Evolutionary conservation across 2,888 invertebrate genomes (phyloP), one percentile per base, ranked within the genome.

Genomic region (Unio pictorum): DNA sequence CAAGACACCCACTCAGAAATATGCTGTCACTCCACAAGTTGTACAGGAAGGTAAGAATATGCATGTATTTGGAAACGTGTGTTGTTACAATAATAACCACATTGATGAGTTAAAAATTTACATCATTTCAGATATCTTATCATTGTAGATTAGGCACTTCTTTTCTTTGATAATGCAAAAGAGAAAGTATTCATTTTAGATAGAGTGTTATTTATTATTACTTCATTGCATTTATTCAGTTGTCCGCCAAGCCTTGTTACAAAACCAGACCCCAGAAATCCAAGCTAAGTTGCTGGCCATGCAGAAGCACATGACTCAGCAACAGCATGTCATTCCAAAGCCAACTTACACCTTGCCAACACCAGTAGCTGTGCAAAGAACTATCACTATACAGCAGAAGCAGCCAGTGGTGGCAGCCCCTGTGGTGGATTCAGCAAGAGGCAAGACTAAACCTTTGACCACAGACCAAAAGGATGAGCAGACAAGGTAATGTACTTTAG

Each of bases 221-320:
- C 45, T 45, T 45, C 45, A 15, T 15, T 45, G 45, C 15, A 45
- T 45, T 45, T 45, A 45, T 91, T 68, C 92, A 96, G 96, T 96
- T 20, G 96, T 97, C 83, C 94, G 95, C 90, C 96, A 95, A 89
- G 96, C 96, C n/a, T 91, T 97, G 73, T 95, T 95, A 90, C 96
- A 96, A 86, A 96, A 96, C 89, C 92, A 96, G 34, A 95, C 95
- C 89, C 96, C 96, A 0, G 96, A 96, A 90, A 95, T 97, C 78
- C 96, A 96, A 89, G 96, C 97, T 86, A 97, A 97, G 88, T 91
- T 97, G 64, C 91, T 96, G 60, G 95, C 95, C 83, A 92, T 96
- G 83, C 96, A 96, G 90, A 93, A 95, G 65, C 95, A 88, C 78
- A 85, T 88, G 72, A 83, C 82, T 63, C 81, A 81, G 64, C 82